These are phyloP conservation scores for Carassius gibelio DNA, from an alignment of 2,113 vertebrate species.

Conservation along the genomic window DNA sequence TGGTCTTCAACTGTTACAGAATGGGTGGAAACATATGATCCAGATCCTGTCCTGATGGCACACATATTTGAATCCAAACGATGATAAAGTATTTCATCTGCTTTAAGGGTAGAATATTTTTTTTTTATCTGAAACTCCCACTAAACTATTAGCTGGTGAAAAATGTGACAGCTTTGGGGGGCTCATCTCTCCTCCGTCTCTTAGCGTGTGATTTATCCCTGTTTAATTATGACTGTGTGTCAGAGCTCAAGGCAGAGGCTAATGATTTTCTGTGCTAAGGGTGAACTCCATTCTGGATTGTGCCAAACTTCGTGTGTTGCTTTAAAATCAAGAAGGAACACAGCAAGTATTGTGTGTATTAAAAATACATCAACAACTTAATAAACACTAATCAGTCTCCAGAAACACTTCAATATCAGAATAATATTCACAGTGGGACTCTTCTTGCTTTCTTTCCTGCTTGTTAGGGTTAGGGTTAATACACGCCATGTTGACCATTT, in stretches of 20 bases:
- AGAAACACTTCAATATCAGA: not conserved
- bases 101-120: not conserved
- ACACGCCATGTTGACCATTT: no score
- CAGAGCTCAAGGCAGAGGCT: slow-evolving; percentile 27
- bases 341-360: slow-evolving; percentile 54
- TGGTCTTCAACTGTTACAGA: no score
- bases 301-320: slow-evolving; percentile 22
- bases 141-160: slow-evolving; percentile 39
- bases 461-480: no score
- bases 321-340: not conserved
- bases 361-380: slow-evolving; percentile 53
- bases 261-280: slow-evolving; percentile 48
- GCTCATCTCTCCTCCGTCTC: slow-evolving; percentile 30
- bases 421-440: not conserved
- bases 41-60: no score
- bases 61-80: no score
- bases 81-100: not conserved
- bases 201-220: slow-evolving; percentile 41
- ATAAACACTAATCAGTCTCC: slow-evolving; percentile 47
- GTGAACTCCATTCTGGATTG: slow-evolving; percentile 44
- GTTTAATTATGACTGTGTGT: slow-evolving; percentile 58
- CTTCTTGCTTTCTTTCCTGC: not conserved
- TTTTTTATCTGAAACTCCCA: not conserved
- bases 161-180: not conserved
- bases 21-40: no score